Evolutionary conservation across 2,888 invertebrate species (phyloP).

Genomic region (Anthophora plumipes): DNA sequence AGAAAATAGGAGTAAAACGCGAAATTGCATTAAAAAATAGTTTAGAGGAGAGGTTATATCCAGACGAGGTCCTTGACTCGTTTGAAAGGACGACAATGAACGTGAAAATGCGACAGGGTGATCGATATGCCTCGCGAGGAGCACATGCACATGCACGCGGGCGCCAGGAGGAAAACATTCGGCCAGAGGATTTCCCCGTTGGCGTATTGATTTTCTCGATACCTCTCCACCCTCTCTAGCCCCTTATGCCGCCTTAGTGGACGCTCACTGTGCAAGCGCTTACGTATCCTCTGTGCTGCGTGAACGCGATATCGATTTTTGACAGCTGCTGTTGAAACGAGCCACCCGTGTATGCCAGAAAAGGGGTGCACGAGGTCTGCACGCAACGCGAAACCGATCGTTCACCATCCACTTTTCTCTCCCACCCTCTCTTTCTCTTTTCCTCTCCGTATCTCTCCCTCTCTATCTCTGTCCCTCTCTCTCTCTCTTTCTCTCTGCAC

Average conservation of each 20-base stretch:
- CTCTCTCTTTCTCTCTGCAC: neutral
- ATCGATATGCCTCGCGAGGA: conserved; percentile 59
- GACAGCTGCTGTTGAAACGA: conserved; percentile 80
- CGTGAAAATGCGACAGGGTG: conserved; percentile 28
- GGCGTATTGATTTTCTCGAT: conserved; percentile 79
- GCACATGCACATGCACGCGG: conserved; percentile 55
- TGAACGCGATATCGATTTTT: conserved; percentile 82
- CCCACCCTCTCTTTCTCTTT: neutral
- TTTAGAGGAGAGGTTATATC: neutral
- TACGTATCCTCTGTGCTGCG: conserved; percentile 54
- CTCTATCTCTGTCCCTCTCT: too few relatives aligned
- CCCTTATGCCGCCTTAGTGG: conserved; percentile 57
- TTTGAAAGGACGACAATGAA: conserved; percentile 34
- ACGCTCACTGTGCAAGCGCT: conserved; percentile 43
- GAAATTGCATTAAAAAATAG: neutral
- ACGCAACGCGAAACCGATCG: conserved; percentile 37
- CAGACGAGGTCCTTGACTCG: conserved; percentile 11
- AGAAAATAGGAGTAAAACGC: too few relatives aligned
- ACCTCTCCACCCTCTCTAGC: conserved; percentile 37
- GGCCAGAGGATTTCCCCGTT: conserved; percentile 69
- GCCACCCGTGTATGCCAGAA: conserved; percentile 32
- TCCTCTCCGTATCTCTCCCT: neutral
- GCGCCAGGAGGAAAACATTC: conserved; percentile 65
- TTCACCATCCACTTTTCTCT: neutral
- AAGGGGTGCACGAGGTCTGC: conserved; percentile 63